A percentile compares a stretch with the other conserved stretches of the same genome.
Conservation (phyloP, 2,797 vertebrate species). For the Potorous gilbertii region DNA sequence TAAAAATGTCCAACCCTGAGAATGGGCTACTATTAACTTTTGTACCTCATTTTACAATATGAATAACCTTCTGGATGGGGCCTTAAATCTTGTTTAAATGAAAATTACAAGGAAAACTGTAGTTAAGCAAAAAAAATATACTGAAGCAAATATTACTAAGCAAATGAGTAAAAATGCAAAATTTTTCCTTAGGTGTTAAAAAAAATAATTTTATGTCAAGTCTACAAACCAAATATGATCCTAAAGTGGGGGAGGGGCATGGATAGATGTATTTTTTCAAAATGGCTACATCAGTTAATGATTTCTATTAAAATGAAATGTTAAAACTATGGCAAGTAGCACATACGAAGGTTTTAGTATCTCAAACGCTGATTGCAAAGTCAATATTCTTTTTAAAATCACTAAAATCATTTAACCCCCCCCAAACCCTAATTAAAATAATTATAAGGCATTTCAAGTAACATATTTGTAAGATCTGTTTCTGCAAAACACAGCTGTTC, state of each 20-base stretch:
- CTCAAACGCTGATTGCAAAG: slow-evolving; percentile 63
- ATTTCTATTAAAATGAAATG: slow-evolving; percentile 64
- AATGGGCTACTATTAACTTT: slow-evolving; percentile 59
- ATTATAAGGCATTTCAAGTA: slow-evolving; percentile 50
- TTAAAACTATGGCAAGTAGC: slow-evolving; percentile 58
- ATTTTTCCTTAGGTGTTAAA: slow-evolving; percentile 57
- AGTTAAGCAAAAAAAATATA: slow-evolving; percentile 37
- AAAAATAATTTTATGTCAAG: slow-evolving; percentile 53
- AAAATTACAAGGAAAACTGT: slow-evolving; percentile 46
- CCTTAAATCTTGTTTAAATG: slow-evolving; percentile 28
- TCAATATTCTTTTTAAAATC: slow-evolving; percentile 63
- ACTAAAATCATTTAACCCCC: slow-evolving; percentile 17
- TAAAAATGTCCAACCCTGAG: background rate
- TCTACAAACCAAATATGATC: slow-evolving; percentile 48
- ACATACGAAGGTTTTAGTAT: slow-evolving; percentile 54
- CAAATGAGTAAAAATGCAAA: slow-evolving; percentile 58
- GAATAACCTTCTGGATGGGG: background rate
- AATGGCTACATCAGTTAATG: slow-evolving; percentile 56
- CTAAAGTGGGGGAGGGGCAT: slow-evolving; percentile 52
- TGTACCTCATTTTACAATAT: slow-evolving; percentile 44
- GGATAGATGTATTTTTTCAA: slow-evolving; percentile 35
- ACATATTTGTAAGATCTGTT: slow-evolving; percentile 47
- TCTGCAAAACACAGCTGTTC: slow-evolving; percentile 63
- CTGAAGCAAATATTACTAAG: slow-evolving; percentile 54
- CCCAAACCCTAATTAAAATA: slow-evolving; percentile 25